Percentiles rank a stretch among this genome's conserved stretches.
Evolutionary conservation across 2,888 invertebrate species (phyloP).

Genomic region (Odontocolon sp.): DNA sequence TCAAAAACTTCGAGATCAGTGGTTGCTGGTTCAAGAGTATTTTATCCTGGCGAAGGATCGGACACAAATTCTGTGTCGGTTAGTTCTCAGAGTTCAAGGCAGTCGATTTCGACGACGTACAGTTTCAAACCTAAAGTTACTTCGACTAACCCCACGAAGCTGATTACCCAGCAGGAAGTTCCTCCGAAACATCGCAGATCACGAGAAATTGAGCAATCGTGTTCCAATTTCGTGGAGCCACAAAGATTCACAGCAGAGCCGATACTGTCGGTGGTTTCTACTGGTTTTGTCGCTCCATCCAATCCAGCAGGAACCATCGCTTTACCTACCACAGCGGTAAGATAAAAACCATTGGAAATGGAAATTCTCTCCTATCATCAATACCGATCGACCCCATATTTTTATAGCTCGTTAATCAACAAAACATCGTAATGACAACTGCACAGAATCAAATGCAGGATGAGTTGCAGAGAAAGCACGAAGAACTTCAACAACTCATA

Average conservation of each 20-base stretch:
- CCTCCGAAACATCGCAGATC: slow-evolving; percentile 67
- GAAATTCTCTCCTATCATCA: slow-evolving; percentile 68
- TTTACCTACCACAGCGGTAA: slow-evolving; percentile 62
- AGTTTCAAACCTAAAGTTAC: slow-evolving; percentile 51
- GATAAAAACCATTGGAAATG: slow-evolving; percentile 59
- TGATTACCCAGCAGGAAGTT: slow-evolving; percentile 63
- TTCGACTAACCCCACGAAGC: slow-evolving; percentile 67
- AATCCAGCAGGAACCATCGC: slow-evolving; percentile 51
- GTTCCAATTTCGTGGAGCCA: slow-evolving; percentile 56
- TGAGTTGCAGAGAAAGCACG: slow-evolving; percentile 88
- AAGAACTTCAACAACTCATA: slow-evolving; percentile 92
- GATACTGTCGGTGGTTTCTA: slow-evolving; percentile 61
- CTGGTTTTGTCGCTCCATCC: slow-evolving; percentile 62
- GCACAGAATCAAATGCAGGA: slow-evolving; percentile 82
- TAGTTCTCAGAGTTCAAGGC: slow-evolving; percentile 85
- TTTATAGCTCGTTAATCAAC: slow-evolving; percentile 73
- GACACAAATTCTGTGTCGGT: slow-evolving; percentile 87
- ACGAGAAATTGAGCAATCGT: slow-evolving; percentile 70
- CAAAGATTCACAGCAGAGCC: slow-evolving; percentile 61
- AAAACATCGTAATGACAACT: slow-evolving; percentile 82
- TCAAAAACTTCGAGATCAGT: slow-evolving; percentile 71
- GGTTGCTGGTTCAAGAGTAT: slow-evolving; percentile 64
- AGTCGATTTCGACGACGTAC: slow-evolving; percentile 80
- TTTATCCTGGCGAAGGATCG: slow-evolving; percentile 80
- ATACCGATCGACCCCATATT: not conserved